These are phyloP conservation scores for Phymorhynchus buccinoides DNA, from an alignment of 1,140 invertebrate species.

Conservation along the genomic window DNA sequence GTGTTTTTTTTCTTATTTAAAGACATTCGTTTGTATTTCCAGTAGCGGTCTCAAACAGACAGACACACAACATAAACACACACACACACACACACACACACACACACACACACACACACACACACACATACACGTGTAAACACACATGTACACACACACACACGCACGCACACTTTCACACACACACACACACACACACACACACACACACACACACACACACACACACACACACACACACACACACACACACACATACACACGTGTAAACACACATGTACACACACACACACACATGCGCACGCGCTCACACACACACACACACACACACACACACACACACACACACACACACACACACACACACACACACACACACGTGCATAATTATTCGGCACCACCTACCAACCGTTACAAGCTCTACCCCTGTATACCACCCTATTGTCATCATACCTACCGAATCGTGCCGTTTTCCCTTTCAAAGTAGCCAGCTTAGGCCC, in stretches of 20 bases:
- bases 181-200: neutral
- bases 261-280: neutral
- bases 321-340: constrained; percentile 7
- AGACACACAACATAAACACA: too few species aligned
- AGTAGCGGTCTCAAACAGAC: too few species aligned
- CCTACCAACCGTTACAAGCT: too few species aligned
- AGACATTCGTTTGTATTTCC: too few species aligned
- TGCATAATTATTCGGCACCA: neutral
- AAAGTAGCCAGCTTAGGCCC: too few species aligned
- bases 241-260: constrained; percentile 9
- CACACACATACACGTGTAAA: neutral
- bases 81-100: too few species aligned
- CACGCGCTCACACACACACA: neutral
- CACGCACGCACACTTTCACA: neutral
- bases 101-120: too few species aligned
- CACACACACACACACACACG: neutral
- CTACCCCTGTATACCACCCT: too few species aligned
- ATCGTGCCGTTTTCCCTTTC: too few species aligned
- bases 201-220: neutral
- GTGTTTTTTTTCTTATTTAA: too few species aligned
- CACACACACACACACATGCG: too few species aligned
- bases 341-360: constrained; percentile 17
- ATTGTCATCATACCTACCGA: too few species aligned
- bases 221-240: constrained; percentile 17
- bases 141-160: neutral